Percentiles rank a stretch among this genome's conserved stretches.
phyloP scores from a whole-genome alignment of 2,113 vertebrate species.

The Dasyornis broadbenti region DNA sequence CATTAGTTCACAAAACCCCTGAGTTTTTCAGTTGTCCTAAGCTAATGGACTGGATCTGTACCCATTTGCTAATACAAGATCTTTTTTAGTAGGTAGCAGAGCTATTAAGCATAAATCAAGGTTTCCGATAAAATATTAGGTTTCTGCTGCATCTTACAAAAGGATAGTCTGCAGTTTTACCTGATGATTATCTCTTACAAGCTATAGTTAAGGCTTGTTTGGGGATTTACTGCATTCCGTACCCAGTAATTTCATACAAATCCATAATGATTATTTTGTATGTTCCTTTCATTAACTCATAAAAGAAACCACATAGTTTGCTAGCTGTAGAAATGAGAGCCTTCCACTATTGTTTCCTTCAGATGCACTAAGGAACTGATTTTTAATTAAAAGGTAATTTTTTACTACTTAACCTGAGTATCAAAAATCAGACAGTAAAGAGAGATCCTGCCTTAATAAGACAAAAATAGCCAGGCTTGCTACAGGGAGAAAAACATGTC shows the following conservation, averaged over 20 bases:
- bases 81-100: constrained; percentile 66
- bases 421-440: neutral
- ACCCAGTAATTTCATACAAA: constrained; percentile 55
- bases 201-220: constrained; percentile 27
- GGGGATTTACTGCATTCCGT: constrained; percentile 57
- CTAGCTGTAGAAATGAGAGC: neutral
- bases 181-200: neutral
- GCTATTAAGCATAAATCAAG: constrained; percentile 65
- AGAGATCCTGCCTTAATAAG: neutral
- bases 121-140: constrained; percentile 59
- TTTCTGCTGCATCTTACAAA: constrained; percentile 42
- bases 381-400: neutral
- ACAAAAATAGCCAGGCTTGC: neutral
- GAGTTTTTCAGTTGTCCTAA: constrained; percentile 70
- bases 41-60: constrained; percentile 77
- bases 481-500: neutral
- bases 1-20: constrained; percentile 71
- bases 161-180: neutral
- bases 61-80: constrained; percentile 75
- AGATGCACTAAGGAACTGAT: neutral
- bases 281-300: constrained; percentile 57
- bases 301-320: constrained; percentile 48
- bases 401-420: neutral
- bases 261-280: constrained; percentile 52
- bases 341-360: neutral